Evolutionary conservation across 2,113 vertebrate species (phyloP).

Genomic region (Tonatia bakeri): DNA sequence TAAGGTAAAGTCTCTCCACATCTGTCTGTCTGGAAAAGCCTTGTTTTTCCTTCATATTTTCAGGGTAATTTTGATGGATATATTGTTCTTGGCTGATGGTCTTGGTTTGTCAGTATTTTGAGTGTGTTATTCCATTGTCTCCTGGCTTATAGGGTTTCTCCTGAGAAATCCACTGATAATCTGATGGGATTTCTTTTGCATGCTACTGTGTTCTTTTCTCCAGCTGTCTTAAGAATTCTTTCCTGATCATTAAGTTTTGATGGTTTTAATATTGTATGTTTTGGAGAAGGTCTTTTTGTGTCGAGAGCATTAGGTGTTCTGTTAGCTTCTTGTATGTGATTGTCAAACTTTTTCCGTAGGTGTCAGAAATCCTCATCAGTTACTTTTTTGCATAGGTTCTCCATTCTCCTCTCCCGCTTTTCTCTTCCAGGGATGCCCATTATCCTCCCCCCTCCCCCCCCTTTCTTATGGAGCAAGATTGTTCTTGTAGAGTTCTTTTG

Average conservation of each 20-base stretch:
- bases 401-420: background rate
- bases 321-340: background rate
- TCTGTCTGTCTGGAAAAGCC: background rate
- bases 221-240: background rate
- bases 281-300: background rate
- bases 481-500: background rate
- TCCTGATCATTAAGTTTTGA: background rate
- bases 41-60: background rate
- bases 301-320: background rate
- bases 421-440: background rate
- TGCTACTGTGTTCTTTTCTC: too few species aligned
- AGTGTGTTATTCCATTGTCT: background rate
- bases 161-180: background rate
- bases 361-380: background rate
- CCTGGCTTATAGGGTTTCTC: background rate
- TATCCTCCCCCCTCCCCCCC: too few species aligned
- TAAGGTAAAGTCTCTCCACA: background rate
- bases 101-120: background rate
- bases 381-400: background rate
- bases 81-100: background rate
- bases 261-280: background rate
- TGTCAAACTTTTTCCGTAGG: background rate
- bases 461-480: background rate
- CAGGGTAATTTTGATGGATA: background rate
- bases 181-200: background rate